Evolutionary conservation across 2,797 vertebrate species (phyloP).

Genomic region (Myotis planiceps): DNA sequence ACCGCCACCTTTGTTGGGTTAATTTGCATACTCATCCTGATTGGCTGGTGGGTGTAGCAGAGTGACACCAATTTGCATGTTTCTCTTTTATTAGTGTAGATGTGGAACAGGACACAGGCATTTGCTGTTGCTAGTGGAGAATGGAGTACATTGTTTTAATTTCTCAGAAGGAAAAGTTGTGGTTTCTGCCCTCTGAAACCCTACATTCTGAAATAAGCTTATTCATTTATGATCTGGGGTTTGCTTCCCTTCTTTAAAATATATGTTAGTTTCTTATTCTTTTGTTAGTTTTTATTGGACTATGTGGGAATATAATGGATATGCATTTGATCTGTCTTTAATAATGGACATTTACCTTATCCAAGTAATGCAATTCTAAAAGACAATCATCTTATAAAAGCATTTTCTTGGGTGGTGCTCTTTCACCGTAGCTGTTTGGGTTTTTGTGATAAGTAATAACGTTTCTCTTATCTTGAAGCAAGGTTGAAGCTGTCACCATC

Average conservation of each 20-base stretch:
- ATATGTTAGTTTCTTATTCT: background rate
- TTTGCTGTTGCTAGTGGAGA: background rate
- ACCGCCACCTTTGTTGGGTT: no score
- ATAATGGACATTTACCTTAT: background rate
- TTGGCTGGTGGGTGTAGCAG: no score
- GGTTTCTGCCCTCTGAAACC: background rate
- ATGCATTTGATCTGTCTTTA: slow-evolving; percentile 8
- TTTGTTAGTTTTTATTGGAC: background rate
- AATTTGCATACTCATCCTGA: no score
- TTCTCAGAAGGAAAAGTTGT: background rate
- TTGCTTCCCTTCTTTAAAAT: background rate
- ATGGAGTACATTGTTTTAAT: background rate
- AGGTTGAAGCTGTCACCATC: background rate
- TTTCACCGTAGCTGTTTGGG: background rate
- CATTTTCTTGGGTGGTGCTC: background rate
- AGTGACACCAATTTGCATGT: no score
- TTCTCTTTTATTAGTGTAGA: no score
- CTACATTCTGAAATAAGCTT: background rate
- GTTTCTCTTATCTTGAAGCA: background rate
- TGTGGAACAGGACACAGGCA: background rate
- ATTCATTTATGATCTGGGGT: background rate
- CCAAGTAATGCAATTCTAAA: background rate
- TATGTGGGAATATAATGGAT: background rate
- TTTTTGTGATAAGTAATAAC: background rate
- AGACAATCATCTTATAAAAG: background rate